These are phyloP conservation scores for Leucoraja ocellata DNA, from an alignment of 2,797 vertebrate species.

Conservation along the genomic window DNA sequence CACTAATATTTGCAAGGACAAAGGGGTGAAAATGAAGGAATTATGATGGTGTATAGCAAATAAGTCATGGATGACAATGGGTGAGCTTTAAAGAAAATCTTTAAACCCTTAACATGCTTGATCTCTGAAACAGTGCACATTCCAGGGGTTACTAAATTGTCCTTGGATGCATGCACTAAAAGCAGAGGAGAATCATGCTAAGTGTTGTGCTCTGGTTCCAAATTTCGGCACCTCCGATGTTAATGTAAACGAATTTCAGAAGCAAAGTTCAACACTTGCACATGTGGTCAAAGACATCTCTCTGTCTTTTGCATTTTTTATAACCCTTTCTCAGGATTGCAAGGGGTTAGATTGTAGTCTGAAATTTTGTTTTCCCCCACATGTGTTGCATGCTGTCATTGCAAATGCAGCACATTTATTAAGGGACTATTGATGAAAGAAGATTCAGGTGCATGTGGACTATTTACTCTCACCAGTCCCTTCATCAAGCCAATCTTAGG, in stretches of 20 bases:
- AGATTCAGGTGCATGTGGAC: neutral
- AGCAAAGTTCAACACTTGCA: too few species aligned
- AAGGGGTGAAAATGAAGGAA: conserved; percentile 37
- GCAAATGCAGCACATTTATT: neutral
- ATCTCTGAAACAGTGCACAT: neutral
- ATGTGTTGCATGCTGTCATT: neutral
- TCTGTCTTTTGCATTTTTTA: neutral
- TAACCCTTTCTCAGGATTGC: neutral
- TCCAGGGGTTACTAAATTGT: too few species aligned
- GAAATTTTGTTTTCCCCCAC: neutral
- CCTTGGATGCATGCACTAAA: too few species aligned
- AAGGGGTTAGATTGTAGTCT: neutral
- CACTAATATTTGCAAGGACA: conserved; percentile 42
- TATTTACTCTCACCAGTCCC: neutral
- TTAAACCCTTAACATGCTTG: conserved; percentile 11
- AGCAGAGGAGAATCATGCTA: too few species aligned
- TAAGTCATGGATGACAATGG: neutral
- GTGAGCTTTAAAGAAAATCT: conserved; percentile 17
- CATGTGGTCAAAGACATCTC: too few species aligned
- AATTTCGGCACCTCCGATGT: too few species aligned
- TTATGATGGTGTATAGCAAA: conserved; percentile 38
- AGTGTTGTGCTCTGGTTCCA: too few species aligned
- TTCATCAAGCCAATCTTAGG: neutral
- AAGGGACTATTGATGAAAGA: neutral
- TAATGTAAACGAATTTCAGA: too few species aligned